Conservation (phyloP, 2,113 vertebrate species). For the human region DNA sequence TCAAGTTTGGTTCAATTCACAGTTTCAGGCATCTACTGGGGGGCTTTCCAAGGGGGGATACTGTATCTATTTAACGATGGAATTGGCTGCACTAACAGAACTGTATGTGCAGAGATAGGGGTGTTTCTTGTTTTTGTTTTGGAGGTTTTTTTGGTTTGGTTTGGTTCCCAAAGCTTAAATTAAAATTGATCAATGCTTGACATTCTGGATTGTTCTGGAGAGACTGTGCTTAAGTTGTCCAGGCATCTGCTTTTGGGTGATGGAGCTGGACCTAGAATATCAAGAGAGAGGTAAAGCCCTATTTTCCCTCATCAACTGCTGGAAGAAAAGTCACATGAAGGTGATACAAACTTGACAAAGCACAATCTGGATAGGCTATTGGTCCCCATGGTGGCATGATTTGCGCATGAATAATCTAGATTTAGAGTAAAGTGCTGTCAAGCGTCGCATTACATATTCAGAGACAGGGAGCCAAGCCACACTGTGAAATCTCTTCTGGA, state of each 20-base stretch:
- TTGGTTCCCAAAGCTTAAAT: not conserved
- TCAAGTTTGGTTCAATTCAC: too few relatives aligned
- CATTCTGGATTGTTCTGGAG: not conserved
- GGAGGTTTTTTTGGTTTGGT: not conserved
- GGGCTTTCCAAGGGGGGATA: not conserved
- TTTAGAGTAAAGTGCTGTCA: not conserved
- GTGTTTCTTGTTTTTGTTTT: not conserved
- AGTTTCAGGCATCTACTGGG: not conserved
- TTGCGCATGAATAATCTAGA: not conserved
- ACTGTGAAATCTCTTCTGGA: not conserved
- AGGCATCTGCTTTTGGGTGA: not conserved
- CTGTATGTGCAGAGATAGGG: not conserved
- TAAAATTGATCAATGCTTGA: not conserved
- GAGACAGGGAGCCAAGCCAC: not conserved
- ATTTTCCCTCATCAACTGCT: too few relatives aligned
- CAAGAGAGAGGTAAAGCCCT: not conserved
- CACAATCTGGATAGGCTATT: not conserved
- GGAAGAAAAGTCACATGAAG: not conserved
- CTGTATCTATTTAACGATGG: not conserved
- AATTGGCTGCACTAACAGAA: not conserved
- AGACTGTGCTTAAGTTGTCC: not conserved
- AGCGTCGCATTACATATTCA: not conserved
- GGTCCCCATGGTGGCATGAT: not conserved
- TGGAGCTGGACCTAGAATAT: not conserved
- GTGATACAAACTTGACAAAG: not conserved